Evolutionary conservation across 2,888 invertebrate species (phyloP).

Genomic region (Agriotes lineatus): DNA sequence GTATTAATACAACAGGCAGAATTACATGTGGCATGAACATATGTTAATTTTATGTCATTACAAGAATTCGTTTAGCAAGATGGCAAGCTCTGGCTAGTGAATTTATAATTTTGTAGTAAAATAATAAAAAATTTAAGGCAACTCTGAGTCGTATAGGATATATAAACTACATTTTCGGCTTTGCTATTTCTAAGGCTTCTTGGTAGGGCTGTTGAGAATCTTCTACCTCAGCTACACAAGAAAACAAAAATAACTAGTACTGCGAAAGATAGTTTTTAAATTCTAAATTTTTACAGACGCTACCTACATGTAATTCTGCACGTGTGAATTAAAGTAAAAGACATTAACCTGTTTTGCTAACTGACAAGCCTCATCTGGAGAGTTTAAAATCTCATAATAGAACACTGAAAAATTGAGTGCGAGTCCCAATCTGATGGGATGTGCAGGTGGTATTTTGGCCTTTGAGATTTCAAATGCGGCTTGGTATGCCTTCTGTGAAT

Average conservation of each 20-base stretch:
- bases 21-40: conserved; percentile 51
- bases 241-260: conserved; percentile 47
- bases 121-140: conserved; percentile 98
- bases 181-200: conserved; percentile 98
- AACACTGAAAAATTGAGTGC: conserved; percentile 99
- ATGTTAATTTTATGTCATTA: conserved; percentile 43
- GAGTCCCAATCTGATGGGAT: conserved; percentile 98
- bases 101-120: conserved; percentile 98
- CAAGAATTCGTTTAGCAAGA: conserved; percentile 88
- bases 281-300: conserved; percentile 15
- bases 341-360: conserved; percentile 91
- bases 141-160: conserved; percentile 99
- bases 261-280: conserved; percentile 17
- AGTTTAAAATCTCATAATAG: conserved; percentile 98
- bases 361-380: conserved; percentile 94
- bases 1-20: conserved; percentile 47
- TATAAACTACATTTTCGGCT: conserved; percentile 98
- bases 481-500: conserved; percentile 98
- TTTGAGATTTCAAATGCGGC: conserved; percentile 98
- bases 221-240: conserved; percentile 66
- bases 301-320: conserved; percentile 62
- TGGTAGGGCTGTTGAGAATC: conserved; percentile 99
- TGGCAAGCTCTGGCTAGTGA: conserved; percentile 98
- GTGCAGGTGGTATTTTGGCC: conserved; percentile 98
- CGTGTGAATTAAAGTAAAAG: conserved; percentile 49